Evolutionary conservation across 2,113 vertebrate genomes (phyloP).

Genomic region (Archilochus colubris): DNA sequence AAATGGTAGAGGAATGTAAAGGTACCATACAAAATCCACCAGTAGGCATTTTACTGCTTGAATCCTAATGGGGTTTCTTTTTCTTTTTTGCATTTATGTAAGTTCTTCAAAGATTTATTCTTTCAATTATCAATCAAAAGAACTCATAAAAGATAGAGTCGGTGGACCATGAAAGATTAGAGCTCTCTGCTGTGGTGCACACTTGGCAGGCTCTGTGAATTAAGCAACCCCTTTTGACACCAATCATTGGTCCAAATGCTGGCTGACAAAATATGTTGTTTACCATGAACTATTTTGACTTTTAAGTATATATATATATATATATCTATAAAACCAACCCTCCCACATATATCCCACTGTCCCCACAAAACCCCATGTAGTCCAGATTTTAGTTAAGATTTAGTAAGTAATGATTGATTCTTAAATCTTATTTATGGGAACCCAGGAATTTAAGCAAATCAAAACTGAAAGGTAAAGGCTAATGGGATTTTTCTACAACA

Average conservation of each 20-base stretch:
- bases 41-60: constrained; percentile 46
- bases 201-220: background rate
- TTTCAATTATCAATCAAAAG: constrained; percentile 76
- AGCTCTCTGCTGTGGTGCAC: constrained; percentile 49
- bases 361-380: background rate
- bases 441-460: background rate
- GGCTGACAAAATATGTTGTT: background rate
- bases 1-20: constrained; percentile 30
- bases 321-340: background rate
- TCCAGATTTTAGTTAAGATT: background rate
- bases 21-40: constrained; percentile 42
- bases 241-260: background rate
- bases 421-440: background rate
- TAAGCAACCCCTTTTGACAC: background rate
- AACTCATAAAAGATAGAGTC: constrained; percentile 62
- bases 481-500: background rate
- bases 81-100: constrained; percentile 52
- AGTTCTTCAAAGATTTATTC: constrained; percentile 74
- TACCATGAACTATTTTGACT: background rate
- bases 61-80: constrained; percentile 53
- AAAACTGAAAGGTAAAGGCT: background rate
- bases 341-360: accelerated
- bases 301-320: background rate
- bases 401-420: background rate
- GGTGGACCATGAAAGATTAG: constrained; percentile 62